Evolutionary conservation across 2,113 vertebrate species (phyloP).

Genomic region (Dicentrarchus labrax): DNA sequence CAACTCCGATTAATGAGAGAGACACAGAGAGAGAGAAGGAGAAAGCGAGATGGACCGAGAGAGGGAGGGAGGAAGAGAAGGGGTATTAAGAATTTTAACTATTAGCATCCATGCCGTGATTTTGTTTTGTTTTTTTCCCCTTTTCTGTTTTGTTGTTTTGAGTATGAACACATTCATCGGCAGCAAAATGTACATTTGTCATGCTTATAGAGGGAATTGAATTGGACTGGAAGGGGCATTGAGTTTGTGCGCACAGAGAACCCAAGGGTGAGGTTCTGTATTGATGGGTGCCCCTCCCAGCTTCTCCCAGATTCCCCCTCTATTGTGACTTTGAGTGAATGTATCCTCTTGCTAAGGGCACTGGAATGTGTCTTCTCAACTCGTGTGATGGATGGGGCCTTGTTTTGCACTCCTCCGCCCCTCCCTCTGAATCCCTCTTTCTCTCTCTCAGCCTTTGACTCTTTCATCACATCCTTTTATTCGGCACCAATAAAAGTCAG

Average conservation of each 20-base stretch:
- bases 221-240: constrained; percentile 76
- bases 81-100: constrained; percentile 53
- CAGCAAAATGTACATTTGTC: constrained; percentile 84
- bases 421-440: constrained; percentile 83
- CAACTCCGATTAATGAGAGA: constrained; percentile 50
- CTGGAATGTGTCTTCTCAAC: constrained; percentile 86
- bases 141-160: constrained; percentile 66
- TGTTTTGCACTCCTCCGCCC: constrained; percentile 84
- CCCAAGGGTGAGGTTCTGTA: constrained; percentile 79
- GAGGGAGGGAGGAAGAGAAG: constrained; percentile 23
- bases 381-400: constrained; percentile 88
- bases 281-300: constrained; percentile 83
- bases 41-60: not conserved
- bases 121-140: constrained; percentile 65
- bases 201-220: constrained; percentile 82
- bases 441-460: constrained; percentile 82
- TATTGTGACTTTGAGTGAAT: constrained; percentile 87
- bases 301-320: constrained; percentile 81
- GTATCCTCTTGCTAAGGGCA: constrained; percentile 86
- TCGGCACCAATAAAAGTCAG: constrained; percentile 88
- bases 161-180: constrained; percentile 73
- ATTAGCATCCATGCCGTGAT: constrained; percentile 58
- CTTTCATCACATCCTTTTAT: constrained; percentile 86
- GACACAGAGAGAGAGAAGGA: not conserved
- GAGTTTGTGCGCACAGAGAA: constrained; percentile 76